These are phyloP conservation scores for Lypha dubia DNA, from an alignment of 2,888 invertebrate genomes.

Conservation along the genomic window DNA sequence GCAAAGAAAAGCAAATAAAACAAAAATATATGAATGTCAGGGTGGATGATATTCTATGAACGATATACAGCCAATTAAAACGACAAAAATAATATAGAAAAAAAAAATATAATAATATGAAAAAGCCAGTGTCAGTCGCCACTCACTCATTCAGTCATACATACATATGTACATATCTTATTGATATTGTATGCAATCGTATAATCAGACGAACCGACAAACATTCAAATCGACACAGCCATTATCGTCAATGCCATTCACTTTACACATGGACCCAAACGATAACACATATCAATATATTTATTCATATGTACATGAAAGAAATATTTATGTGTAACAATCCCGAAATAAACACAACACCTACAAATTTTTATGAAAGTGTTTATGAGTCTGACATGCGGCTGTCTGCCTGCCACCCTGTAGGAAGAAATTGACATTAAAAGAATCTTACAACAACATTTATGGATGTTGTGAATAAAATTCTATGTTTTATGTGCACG, in stretches of 20 bases:
- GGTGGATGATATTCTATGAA: slow-evolving; percentile 19
- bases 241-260: slow-evolving; percentile 68
- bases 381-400: slow-evolving; percentile 69
- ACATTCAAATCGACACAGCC: slow-evolving; percentile 33
- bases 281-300: slow-evolving; percentile 7
- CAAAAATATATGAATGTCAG: slow-evolving; percentile 26
- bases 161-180: neutral
- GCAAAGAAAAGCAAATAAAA: slow-evolving; percentile 7
- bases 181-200: slow-evolving; percentile 39
- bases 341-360: slow-evolving; percentile 54
- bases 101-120: slow-evolving; percentile 3
- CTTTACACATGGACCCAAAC: slow-evolving; percentile 37
- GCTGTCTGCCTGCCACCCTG: slow-evolving; percentile 46
- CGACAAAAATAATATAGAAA: slow-evolving; percentile 8
- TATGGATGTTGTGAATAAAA: slow-evolving; percentile 55
- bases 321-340: slow-evolving; percentile 35
- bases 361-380: slow-evolving; percentile 70
- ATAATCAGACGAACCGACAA: slow-evolving; percentile 39
- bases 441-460: slow-evolving; percentile 53
- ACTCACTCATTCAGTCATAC: slow-evolving; percentile 27
- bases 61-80: slow-evolving; percentile 45
- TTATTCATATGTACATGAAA: slow-evolving; percentile 26
- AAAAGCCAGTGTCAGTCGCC: slow-evolving; percentile 38
- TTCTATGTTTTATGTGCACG: neutral
- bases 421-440: slow-evolving; percentile 48